Evolutionary conservation across 2,797 vertebrate genomes (phyloP).

Genomic region (Xiphophorus birchmanni): DNA sequence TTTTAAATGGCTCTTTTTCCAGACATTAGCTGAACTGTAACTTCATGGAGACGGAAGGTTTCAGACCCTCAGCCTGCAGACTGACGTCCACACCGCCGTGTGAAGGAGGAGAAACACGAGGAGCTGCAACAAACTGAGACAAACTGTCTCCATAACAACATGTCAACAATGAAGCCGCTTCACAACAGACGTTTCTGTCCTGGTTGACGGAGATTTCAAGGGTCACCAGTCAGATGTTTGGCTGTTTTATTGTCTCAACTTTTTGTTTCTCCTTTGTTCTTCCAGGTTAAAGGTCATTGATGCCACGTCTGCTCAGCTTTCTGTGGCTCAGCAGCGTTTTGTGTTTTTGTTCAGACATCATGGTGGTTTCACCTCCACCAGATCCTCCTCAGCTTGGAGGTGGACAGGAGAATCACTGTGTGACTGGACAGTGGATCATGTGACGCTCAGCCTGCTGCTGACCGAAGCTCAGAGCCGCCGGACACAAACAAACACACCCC

Average conservation of each 20-base stretch:
- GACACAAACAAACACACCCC: neutral
- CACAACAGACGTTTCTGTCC: neutral
- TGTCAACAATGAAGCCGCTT: neutral
- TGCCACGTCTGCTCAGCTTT: slow-evolving; percentile 42
- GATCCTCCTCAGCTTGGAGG: neutral
- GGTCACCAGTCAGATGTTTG: slow-evolving; percentile 36
- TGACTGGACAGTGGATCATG: slow-evolving; percentile 39
- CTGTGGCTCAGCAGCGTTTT: slow-evolving; percentile 30
- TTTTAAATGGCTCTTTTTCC: too few relatives aligned
- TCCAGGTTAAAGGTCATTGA: slow-evolving; percentile 40
- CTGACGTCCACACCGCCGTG: neutral
- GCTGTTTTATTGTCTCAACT: slow-evolving; percentile 13
- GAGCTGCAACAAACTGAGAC: neutral
- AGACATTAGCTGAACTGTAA: neutral
- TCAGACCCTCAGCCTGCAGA: neutral
- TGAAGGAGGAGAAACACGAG: neutral
- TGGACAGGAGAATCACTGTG: slow-evolving; percentile 17
- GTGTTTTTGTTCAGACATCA: slow-evolving; percentile 4
- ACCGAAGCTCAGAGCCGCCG: neutral
- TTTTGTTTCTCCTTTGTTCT: slow-evolving; percentile 28
- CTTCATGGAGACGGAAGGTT: neutral
- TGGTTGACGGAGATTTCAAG: slow-evolving; percentile 9
- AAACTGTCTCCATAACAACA: neutral
- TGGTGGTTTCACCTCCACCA: neutral
- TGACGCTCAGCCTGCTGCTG: slow-evolving; percentile 6